phyloP scores from a whole-genome alignment of 2,113 vertebrate species.

The Odobenus rosmarus region DNA sequence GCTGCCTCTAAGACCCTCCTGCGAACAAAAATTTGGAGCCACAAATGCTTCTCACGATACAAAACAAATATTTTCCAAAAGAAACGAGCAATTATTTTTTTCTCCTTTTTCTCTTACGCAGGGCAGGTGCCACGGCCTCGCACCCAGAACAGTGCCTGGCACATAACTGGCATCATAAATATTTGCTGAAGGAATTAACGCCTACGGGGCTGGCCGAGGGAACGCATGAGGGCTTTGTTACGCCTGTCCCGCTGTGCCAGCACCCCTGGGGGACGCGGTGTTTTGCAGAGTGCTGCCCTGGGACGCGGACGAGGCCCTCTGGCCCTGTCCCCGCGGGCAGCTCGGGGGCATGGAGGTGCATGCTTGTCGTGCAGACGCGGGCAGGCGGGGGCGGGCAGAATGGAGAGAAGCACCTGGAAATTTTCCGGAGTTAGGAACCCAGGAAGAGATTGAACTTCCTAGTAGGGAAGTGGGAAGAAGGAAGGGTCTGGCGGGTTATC shows the following conservation, averaged over 20 bases:
- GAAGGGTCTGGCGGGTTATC: not conserved
- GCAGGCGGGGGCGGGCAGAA: not conserved
- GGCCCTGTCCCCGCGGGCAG: not conserved
- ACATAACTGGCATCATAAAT: not conserved
- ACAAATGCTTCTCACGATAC: not conserved
- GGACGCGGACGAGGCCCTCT: not conserved
- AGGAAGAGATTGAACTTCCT: not conserved
- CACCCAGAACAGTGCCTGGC: not conserved
- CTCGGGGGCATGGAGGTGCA: not conserved
- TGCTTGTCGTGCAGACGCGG: rapidly evolving
- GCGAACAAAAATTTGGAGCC: not conserved
- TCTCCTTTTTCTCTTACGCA: not conserved
- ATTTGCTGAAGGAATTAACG: not conserved
- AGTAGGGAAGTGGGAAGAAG: not conserved
- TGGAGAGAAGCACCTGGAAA: not conserved
- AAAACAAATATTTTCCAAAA: not conserved
- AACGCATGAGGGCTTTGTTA: not conserved
- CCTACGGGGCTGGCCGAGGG: not conserved
- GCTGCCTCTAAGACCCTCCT: not conserved
- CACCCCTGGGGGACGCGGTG: rapidly evolving
- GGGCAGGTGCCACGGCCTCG: not conserved
- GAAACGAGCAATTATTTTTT: not conserved
- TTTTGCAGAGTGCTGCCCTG: not conserved
- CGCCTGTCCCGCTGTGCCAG: rapidly evolving
- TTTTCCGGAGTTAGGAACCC: not conserved